Evolutionary conservation across 2,888 invertebrate species (phyloP).

Genomic region (Ophion obscuratus): DNA sequence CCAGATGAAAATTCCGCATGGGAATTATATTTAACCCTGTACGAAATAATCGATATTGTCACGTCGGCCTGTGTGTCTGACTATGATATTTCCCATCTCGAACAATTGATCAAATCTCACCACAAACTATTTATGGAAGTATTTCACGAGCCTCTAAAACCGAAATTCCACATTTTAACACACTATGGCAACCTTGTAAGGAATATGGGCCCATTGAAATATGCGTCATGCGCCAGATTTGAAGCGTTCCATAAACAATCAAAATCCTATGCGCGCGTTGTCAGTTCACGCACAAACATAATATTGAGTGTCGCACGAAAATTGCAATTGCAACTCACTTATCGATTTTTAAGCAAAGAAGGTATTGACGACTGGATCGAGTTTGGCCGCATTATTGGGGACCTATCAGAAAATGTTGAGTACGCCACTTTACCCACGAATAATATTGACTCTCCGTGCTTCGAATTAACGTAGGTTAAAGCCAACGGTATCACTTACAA

Average conservation of each 20-base stretch:
- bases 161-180: constrained; percentile 52
- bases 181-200: constrained; percentile 38
- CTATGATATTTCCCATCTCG: constrained; percentile 42
- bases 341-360: constrained; percentile 16
- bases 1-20: constrained; percentile 48
- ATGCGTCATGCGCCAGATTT: too few species aligned
- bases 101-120: constrained; percentile 39
- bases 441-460: too few species aligned
- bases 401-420: constrained; percentile 11
- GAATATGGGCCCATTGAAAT: too few species aligned
- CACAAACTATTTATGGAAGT: constrained; percentile 29
- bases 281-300: constrained; percentile 32
- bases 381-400: constrained; percentile 18
- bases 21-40: constrained; percentile 50
- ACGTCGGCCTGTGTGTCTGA: constrained; percentile 24
- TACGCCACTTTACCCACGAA: not conserved
- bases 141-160: constrained; percentile 51
- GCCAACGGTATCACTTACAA: not conserved
- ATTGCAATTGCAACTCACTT: constrained; percentile 2
- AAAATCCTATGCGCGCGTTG: constrained; percentile 42
- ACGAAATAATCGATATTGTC: constrained; percentile 48
- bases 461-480: not conserved
- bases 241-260: constrained; percentile 51
- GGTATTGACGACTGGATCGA: constrained; percentile 8
- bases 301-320: constrained; percentile 14